Conservation (phyloP, 2,888 invertebrate species). For the Lepidocyrtoides sp. region DNA sequence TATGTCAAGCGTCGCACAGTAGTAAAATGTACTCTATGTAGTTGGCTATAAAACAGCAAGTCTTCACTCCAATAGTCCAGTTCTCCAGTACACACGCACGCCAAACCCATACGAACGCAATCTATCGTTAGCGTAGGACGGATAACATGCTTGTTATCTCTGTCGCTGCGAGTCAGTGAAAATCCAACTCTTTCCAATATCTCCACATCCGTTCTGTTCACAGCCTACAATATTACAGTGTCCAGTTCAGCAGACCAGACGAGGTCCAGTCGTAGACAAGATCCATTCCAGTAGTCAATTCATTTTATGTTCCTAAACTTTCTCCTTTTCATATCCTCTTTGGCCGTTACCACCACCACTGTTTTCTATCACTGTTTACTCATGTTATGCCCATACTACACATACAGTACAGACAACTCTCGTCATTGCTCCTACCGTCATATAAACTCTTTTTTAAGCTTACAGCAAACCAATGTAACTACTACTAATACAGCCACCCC, state of each 20-base stretch:
- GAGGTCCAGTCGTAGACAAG: slow-evolving; percentile 33
- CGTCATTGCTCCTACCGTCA: not conserved
- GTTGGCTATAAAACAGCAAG: not conserved
- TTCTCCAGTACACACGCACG: not conserved
- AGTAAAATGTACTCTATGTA: slow-evolving; percentile 1
- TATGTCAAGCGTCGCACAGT: not conserved
- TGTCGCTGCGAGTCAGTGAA: not conserved
- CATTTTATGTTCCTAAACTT: slow-evolving; percentile 62
- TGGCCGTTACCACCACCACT: slow-evolving; percentile 29
- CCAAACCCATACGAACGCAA: slow-evolving; percentile 3
- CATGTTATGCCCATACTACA: not conserved
- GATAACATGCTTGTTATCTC: not conserved
- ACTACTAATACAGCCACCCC: not conserved
- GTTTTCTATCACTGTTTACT: slow-evolving; percentile 14
- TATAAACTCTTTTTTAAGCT: not conserved
- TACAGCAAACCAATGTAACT: slow-evolving; percentile 38
- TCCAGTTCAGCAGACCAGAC: not conserved
- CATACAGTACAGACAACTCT: not conserved
- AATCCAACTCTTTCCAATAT: slow-evolving; percentile 6
- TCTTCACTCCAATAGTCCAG: not conserved
- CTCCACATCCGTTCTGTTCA: slow-evolving; percentile 24
- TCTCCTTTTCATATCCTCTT: slow-evolving; percentile 45
- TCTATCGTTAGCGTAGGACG: too few species aligned
- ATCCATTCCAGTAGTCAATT: slow-evolving; percentile 61
- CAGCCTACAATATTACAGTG: not conserved